These are phyloP conservation scores for Leguminivora glycinivorella DNA, from an alignment of 1,140 invertebrate species.

Conservation along the genomic window DNA sequence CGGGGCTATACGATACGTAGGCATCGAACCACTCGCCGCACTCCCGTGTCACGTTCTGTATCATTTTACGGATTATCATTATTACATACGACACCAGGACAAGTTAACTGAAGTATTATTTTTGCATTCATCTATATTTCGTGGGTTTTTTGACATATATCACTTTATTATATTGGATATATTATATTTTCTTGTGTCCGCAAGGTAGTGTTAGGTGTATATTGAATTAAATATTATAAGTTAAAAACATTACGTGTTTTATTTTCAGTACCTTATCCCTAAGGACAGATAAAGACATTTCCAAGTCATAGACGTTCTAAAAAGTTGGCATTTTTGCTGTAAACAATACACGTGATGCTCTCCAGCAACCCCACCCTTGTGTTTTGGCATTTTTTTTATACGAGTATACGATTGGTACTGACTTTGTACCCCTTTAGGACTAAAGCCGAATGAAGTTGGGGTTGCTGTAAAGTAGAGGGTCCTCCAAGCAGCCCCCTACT, in stretches of 20 bases:
- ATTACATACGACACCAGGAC: slow-evolving; percentile 30
- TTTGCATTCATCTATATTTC: slow-evolving; percentile 43
- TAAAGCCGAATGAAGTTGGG: too few relatives aligned
- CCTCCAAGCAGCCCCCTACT: too few relatives aligned
- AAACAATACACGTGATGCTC: too few relatives aligned
- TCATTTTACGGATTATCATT: slow-evolving; percentile 26
- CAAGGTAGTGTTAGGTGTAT: slow-evolving; percentile 71
- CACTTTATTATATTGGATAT: slow-evolving; percentile 46
- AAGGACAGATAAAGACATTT: too few relatives aligned
- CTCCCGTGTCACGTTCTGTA: slow-evolving; percentile 15
- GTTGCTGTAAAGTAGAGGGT: too few relatives aligned
- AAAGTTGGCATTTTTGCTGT: too few relatives aligned
- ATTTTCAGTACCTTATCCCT: not conserved
- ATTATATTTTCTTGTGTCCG: slow-evolving; percentile 61
- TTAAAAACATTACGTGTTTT: slow-evolving; percentile 36
- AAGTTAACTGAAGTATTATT: slow-evolving; percentile 36
- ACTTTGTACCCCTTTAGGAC: too few relatives aligned
- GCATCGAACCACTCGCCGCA: not conserved
- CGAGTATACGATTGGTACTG: too few relatives aligned
- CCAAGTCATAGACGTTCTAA: too few relatives aligned
- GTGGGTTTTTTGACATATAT: slow-evolving; percentile 42
- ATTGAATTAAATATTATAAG: slow-evolving; percentile 69
- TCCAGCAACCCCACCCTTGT: too few relatives aligned
- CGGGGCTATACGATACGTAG: not conserved
- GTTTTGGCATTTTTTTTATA: too few relatives aligned